Evolutionary conservation across 2,113 vertebrate species (phyloP).

Genomic region (Nerophis ophidion): DNA sequence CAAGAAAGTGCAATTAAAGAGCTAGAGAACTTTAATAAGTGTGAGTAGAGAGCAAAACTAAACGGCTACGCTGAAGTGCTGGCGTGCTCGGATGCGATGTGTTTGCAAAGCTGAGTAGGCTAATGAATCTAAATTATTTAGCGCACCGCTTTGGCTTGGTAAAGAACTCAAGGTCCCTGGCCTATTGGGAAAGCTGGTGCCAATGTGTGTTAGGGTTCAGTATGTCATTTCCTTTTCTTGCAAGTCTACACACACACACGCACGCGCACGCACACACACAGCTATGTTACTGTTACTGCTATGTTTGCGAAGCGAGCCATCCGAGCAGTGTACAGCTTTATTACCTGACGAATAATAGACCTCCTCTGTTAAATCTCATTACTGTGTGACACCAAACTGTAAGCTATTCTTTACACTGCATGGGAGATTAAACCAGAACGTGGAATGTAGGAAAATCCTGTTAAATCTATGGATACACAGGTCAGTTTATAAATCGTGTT

Average conservation of each 20-base stretch:
- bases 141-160: constrained; percentile 46
- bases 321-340: constrained; percentile 27
- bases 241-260: constrained; percentile 9
- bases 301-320: constrained; percentile 14
- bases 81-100: constrained; percentile 20
- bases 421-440: constrained; percentile 11
- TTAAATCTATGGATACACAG: too few species aligned
- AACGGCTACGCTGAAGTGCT: constrained; percentile 29
- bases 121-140: constrained; percentile 63
- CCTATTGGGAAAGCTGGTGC: constrained; percentile 40
- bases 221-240: constrained; percentile 38
- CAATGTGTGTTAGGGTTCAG: constrained; percentile 33
- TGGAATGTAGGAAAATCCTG: too few species aligned
- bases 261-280: constrained; percentile 2
- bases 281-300: constrained; percentile 3
- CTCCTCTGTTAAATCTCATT: constrained; percentile 15
- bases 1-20: constrained; percentile 10
- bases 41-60: constrained; percentile 10
- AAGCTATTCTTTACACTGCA: constrained; percentile 10
- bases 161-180: constrained; percentile 41
- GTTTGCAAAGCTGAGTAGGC: constrained; percentile 34
- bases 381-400: constrained; percentile 11
- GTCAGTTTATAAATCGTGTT: too few species aligned
- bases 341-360: constrained; percentile 18
- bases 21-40: constrained; percentile 15